Evolutionary conservation across 2,113 vertebrate genomes (phyloP).

Genomic region (Neoarius graeffei): DNA sequence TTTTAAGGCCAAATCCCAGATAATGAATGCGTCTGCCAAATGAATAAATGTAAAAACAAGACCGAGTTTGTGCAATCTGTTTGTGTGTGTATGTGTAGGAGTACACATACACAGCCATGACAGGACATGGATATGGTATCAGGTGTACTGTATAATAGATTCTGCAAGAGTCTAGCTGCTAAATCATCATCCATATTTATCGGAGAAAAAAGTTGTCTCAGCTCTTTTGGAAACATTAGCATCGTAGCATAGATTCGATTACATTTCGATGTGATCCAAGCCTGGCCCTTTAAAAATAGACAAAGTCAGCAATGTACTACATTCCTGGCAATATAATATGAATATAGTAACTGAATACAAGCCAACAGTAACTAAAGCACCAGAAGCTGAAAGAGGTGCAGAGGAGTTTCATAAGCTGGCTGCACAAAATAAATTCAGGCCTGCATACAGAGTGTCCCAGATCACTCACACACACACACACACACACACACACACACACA

Average conservation of each 20-base stretch:
- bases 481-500: not conserved
- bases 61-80: constrained; percentile 21
- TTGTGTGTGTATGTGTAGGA: constrained; percentile 16
- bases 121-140: constrained; percentile 38
- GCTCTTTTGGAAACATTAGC: constrained; percentile 43
- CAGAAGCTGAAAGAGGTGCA: not conserved
- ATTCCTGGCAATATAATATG: constrained; percentile 36
- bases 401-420: not conserved
- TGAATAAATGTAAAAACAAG: constrained; percentile 14
- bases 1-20: not conserved
- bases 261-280: constrained; percentile 37
- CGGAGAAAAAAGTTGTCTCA: constrained; percentile 40
- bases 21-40: not conserved
- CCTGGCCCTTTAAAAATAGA: constrained; percentile 43
- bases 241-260: constrained; percentile 30
- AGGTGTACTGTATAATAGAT: constrained; percentile 25
- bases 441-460: constrained; percentile 7
- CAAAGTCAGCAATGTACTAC: constrained; percentile 50
- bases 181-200: constrained; percentile 50
- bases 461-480: not conserved
- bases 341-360: constrained; percentile 31
- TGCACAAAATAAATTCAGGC: constrained; percentile 36
- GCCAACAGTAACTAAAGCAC: constrained; percentile 1
- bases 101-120: constrained; percentile 5
- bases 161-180: constrained; percentile 19